Base-by-base conservation (phyloP, 2,888 invertebrate species). In the Ennomos quercinarius region DNA sequence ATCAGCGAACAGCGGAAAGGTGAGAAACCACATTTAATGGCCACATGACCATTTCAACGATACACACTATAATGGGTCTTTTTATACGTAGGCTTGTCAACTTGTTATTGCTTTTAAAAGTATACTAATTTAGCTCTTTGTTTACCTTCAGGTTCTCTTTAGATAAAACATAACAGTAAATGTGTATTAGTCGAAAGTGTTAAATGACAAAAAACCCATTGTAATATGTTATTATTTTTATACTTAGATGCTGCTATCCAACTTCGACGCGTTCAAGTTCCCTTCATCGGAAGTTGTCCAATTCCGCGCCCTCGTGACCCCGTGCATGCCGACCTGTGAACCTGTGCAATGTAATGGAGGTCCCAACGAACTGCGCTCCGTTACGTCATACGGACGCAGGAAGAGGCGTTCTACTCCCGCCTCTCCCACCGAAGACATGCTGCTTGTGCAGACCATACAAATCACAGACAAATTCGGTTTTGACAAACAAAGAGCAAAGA, bases 241-340 rank as follows among this genome's bases (percentile, higher is more conserved):
- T 90, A 46, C 6, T 27, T 94, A 97, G 96, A 95, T 97, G 73
- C 93, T 98, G 64, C 92, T 98, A 63, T 98, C 98, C 52, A 96
- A 97, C 89, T 98, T 98, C 91, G 98, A 98, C 86, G 98, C 98
- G 39, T 98, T 98, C 94, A 98, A 98, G 87, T 98, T 98, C 93
- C 98, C 98, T 43, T 98, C 98, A 49, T 98, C 98, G 10, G 98
- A 98, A 84, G 96, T 98, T 45, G 98, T 98, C 1, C 98, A 98
- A 84, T 98, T 98, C 95, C 95, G 98, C 66, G 98, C 98, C n/a
- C 87, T 98, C 78, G 98, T 98, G 40, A 98, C 98, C 2, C 98
- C 98, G 0, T 98, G 98, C 86, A 96, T 98, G 96, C 98, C 98
- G 27, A 94, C 95, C 43, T 98, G 98, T 86, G 97, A 98, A 81